phyloP scores from a whole-genome alignment of 2,888 invertebrate genomes.

The Erpobdella octoculata region DNA sequence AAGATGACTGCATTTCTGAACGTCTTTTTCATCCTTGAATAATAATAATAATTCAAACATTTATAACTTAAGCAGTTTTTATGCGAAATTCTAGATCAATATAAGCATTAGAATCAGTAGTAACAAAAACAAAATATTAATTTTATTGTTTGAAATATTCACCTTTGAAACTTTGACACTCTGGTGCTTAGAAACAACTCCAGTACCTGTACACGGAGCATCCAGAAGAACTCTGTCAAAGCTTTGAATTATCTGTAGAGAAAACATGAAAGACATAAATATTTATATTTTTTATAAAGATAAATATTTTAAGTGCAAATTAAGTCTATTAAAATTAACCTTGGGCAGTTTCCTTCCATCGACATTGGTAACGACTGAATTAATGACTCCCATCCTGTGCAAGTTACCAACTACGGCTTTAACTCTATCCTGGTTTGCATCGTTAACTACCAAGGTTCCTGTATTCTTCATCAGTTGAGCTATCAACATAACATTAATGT shows the following conservation, averaged over 20 bases:
- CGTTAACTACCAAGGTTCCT: conserved; percentile 89
- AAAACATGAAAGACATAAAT: too few species aligned
- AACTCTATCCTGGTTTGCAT: conserved; percentile 73
- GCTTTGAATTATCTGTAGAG: conserved; percentile 69
- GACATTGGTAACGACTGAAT: conserved; percentile 77
- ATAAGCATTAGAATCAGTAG: not conserved
- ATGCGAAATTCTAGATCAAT: not conserved
- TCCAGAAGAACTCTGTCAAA: conserved; percentile 92
- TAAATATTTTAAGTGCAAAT: not conserved
- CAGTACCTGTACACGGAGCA: conserved; percentile 96
- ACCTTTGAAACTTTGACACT: conserved; percentile 66
- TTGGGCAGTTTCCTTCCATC: conserved; percentile 78
- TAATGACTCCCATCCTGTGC: conserved; percentile 88
- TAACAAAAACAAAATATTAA: not conserved
- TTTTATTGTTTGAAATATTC: not conserved
- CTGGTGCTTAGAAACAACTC: conserved; percentile 93
- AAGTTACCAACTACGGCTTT: conserved; percentile 85
- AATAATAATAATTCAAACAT: not conserved
- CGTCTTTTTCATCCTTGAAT: conserved; percentile 67
- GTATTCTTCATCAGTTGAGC: conserved; percentile 91
- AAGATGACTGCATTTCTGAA: conserved; percentile 80
- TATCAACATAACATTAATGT: conserved; percentile 18
- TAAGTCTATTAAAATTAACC: conserved; percentile 46
- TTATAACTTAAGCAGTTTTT: not conserved
- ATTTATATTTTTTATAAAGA: too few species aligned